phyloP scores from a whole-genome alignment of 2,888 invertebrate genomes.

The Drosophila limbata region DNA sequence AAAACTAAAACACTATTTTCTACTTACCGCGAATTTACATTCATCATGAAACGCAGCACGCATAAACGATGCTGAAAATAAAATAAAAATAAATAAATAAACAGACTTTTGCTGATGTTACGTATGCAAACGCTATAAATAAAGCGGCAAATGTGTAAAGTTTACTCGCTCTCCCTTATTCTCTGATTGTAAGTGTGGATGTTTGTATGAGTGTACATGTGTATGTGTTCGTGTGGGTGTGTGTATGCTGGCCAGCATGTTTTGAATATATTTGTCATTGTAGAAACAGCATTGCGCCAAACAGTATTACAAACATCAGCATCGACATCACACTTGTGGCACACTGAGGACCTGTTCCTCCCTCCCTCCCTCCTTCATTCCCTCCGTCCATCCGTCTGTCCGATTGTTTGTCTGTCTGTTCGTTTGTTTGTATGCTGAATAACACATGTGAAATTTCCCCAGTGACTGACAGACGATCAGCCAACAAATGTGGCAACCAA shows the following conservation, averaged over 20 bases:
- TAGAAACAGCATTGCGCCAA: constrained; percentile 61
- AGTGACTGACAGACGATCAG: constrained; percentile 76
- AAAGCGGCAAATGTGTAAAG: constrained; percentile 73
- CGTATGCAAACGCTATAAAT: constrained; percentile 61
- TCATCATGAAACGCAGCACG: constrained; percentile 17
- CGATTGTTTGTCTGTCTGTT: constrained; percentile 27
- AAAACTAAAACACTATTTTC: neutral
- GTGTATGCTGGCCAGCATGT: constrained; percentile 24
- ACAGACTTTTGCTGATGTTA: constrained; percentile 30
- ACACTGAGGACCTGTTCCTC: constrained; percentile 32
- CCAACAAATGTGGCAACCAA: constrained; percentile 55
- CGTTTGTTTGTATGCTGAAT: constrained; percentile 37
- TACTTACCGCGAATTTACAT: neutral
- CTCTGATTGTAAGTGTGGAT: constrained; percentile 10
- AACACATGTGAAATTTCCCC: constrained; percentile 72
- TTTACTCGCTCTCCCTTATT: constrained; percentile 47
- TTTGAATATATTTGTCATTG: constrained; percentile 76
- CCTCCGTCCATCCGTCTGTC: neutral
- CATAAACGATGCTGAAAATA: constrained; percentile 42
- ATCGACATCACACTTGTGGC: constrained; percentile 61
- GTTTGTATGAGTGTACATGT: constrained; percentile 1
- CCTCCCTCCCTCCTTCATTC: neutral
- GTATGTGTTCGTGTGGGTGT: constrained; percentile 17
- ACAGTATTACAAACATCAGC: constrained; percentile 56
- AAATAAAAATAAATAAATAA: constrained; percentile 21